phyloP scores from a whole-genome alignment of 2,113 vertebrate species.

The Amblyornis subalaris region DNA sequence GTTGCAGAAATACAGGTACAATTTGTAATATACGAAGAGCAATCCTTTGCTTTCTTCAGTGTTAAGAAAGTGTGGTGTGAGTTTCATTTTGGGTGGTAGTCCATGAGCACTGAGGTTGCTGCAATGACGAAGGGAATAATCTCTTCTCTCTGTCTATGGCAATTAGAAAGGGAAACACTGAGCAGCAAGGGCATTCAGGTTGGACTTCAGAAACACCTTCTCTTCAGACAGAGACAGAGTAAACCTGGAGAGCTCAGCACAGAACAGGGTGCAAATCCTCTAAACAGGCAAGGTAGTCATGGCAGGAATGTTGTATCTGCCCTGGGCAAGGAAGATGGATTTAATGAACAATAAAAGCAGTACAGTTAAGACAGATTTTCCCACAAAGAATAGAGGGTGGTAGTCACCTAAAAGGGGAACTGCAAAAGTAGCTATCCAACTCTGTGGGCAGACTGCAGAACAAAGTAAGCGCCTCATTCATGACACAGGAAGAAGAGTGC shows the following conservation, averaged over 20 bases:
- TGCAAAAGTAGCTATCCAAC: neutral
- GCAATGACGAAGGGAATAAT: neutral
- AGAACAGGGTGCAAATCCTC: neutral
- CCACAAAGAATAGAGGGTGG: neutral
- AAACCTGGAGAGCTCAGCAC: neutral
- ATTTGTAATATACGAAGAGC: neutral
- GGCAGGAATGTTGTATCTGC: neutral
- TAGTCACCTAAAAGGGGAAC: neutral
- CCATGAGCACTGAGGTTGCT: neutral
- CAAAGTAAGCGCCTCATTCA: neutral
- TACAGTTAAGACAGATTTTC: neutral
- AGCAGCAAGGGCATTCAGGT: neutral
- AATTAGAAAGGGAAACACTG: neutral
- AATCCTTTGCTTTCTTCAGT: neutral
- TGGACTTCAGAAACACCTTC: neutral
- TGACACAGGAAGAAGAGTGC: neutral
- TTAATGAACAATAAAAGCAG: neutral
- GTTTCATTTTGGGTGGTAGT: neutral
- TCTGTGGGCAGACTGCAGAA: neutral
- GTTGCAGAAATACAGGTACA: neutral
- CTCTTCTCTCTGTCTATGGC: neutral
- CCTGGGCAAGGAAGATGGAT: fast-evolving
- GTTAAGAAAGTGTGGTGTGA: neutral
- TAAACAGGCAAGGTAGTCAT: neutral
- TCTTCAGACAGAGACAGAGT: neutral